Evolutionary conservation across 2,113 vertebrate genomes (phyloP).

Genomic region (Syrmaticus mikado): DNA sequence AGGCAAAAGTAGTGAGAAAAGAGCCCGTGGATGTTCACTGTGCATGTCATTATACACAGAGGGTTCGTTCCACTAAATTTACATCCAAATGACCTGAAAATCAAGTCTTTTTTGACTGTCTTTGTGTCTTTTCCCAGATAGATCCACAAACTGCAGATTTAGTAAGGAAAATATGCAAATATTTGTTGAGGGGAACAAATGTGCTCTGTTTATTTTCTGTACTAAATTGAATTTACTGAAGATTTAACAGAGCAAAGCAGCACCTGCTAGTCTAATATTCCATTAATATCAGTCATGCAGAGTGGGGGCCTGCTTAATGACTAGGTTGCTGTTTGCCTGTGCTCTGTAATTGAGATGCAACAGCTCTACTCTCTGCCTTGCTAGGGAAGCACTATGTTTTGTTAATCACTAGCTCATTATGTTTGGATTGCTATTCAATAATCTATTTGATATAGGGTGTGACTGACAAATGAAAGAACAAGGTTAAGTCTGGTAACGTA

Average conservation of each 20-base stretch:
- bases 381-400: not conserved
- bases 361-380: not conserved
- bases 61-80: not conserved
- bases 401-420: conserved; percentile 6
- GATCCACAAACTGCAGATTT: not conserved
- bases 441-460: not conserved
- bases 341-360: not conserved
- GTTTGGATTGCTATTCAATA: conserved; percentile 10
- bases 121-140: not conserved
- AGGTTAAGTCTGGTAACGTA: not conserved
- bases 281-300: conserved; percentile 6
- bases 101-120: not conserved
- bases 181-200: not conserved
- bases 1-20: not conserved
- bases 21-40: rapidly evolving
- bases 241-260: conserved; percentile 21
- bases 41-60: not conserved
- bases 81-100: not conserved
- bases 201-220: not conserved
- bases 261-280: conserved; percentile 43
- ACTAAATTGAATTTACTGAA: conserved; percentile 40
- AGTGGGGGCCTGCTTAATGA: not conserved
- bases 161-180: not conserved
- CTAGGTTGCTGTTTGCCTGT: not conserved
- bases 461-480: not conserved